Percentiles rank a stretch among this genome's conserved stretches.
Conservation (phyloP, 2,797 vertebrate genomes). For the Lycodopsis pacificus region DNA sequence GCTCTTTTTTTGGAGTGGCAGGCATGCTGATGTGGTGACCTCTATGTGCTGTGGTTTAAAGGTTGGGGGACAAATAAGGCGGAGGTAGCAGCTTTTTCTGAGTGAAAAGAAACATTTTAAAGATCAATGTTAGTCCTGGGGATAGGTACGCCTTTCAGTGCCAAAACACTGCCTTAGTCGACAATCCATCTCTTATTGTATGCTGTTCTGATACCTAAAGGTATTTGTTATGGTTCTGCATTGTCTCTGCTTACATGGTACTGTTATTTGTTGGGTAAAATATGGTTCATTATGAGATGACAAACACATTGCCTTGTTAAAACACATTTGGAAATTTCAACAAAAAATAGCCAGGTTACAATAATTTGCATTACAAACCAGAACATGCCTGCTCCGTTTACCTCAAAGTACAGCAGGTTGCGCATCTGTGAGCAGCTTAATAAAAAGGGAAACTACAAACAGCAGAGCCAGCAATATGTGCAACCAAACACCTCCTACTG, state of each 20-base stretch:
- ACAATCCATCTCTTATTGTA: constrained; percentile 30
- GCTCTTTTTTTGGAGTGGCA: constrained; percentile 55
- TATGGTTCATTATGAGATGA: background rate
- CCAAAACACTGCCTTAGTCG: constrained; percentile 25
- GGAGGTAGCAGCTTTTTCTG: constrained; percentile 51
- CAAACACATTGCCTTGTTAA: background rate
- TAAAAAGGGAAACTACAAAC: constrained; percentile 60
- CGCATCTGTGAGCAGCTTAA: constrained; percentile 59
- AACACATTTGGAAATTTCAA: background rate
- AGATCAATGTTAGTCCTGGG: constrained; percentile 42
- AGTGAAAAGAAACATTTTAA: constrained; percentile 54
- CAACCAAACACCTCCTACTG: constrained; percentile 71
- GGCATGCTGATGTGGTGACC: constrained; percentile 78
- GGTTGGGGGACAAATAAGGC: constrained; percentile 48
- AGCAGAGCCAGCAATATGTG: constrained; percentile 57
- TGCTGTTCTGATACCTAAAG: constrained; percentile 7
- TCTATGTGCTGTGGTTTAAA: constrained; percentile 70
- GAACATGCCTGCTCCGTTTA: constrained; percentile 6
- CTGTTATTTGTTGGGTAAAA: background rate
- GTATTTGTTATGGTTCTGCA: background rate
- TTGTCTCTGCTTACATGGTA: background rate
- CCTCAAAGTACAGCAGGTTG: constrained; percentile 39
- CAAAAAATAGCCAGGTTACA: background rate
- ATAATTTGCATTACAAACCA: constrained; percentile 12
- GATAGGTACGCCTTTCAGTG: constrained; percentile 16